Percentiles rank a stretch among this genome's conserved stretches.
Conservation (phyloP, 2,113 vertebrate species). For the Crypturellus undulatus region DNA sequence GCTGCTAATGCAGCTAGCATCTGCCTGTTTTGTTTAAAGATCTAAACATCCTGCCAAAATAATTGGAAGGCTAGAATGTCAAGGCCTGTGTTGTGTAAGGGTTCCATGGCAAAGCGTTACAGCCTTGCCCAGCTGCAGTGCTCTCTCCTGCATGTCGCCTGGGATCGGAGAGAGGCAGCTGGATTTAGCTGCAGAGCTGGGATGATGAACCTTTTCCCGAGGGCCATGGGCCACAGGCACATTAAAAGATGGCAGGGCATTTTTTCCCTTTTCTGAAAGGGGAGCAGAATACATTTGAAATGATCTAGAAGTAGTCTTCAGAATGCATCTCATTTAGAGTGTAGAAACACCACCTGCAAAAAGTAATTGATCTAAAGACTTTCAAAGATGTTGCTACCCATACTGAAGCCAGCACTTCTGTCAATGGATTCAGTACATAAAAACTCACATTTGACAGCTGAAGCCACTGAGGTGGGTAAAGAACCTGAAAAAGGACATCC, state of each 20-base stretch:
- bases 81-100: too few species aligned
- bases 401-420: not conserved
- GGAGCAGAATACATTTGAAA: not conserved
- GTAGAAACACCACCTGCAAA: not conserved
- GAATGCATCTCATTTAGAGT: not conserved
- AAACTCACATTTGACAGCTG: not conserved
- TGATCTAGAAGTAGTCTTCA: not conserved
- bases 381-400: not conserved
- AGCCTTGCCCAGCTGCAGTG: not conserved
- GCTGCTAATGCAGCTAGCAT: not conserved
- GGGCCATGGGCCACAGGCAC: not conserved
- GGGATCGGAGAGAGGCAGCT: not conserved
- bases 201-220: not conserved
- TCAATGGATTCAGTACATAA: not conserved
- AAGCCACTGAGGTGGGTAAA: not conserved
- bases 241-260: not conserved
- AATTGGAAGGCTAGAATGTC: not conserved
- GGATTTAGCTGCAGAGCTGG: not conserved
- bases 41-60: not conserved
- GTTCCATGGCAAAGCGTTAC: too few species aligned
- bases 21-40: not conserved
- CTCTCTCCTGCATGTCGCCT: not conserved
- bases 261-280: not conserved
- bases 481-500: not conserved
- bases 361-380: conserved; percentile 30